Percentiles rank a stretch among this genome's conserved stretches.
These are phyloP conservation scores for Hephaestus fuliginosus DNA, from an alignment of 2,797 vertebrate species.

Conservation along the genomic window DNA sequence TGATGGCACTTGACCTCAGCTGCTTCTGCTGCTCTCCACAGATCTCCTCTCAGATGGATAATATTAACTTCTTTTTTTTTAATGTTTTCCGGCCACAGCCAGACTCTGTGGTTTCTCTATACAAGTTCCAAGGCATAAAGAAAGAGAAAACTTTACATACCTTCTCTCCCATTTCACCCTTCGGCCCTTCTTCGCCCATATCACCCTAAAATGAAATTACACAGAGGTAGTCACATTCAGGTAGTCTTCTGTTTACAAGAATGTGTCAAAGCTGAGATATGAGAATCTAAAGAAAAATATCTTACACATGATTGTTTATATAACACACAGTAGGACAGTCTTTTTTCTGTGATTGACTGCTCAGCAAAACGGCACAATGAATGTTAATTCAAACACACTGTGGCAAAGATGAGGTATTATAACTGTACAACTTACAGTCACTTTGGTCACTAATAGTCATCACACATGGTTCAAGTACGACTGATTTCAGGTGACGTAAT, in stretches of 20 bases:
- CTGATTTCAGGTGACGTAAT: conserved; percentile 58
- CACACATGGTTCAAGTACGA: conserved; percentile 58
- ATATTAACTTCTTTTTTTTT: conserved; percentile 46
- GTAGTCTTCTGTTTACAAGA: background rate
- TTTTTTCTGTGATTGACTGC: conserved; percentile 30
- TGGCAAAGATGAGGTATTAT: conserved; percentile 32
- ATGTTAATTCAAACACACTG: conserved; percentile 14
- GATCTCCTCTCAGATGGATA: conserved; percentile 61
- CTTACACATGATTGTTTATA: conserved; percentile 9
- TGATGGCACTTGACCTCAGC: conserved; percentile 66
- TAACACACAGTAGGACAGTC: conserved; percentile 25
- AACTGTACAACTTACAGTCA: conserved; percentile 35
- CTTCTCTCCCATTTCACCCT: conserved; percentile 91
- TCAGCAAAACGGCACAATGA: conserved; percentile 36
- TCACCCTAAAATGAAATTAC: conserved; percentile 88
- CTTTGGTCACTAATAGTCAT: conserved; percentile 48
- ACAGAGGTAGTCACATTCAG: conserved; percentile 40
- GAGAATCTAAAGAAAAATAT: background rate
- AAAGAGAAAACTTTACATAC: conserved; percentile 80
- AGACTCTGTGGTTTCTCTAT: conserved; percentile 46
- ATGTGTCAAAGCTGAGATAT: conserved; percentile 5
- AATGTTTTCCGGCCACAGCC: conserved; percentile 36
- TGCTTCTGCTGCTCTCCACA: conserved; percentile 42
- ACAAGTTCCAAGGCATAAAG: conserved; percentile 51
- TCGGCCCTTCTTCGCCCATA: conserved; percentile 91